phyloP scores from a whole-genome alignment of 1,140 invertebrate species.

The Lepidurus couesii region DNA sequence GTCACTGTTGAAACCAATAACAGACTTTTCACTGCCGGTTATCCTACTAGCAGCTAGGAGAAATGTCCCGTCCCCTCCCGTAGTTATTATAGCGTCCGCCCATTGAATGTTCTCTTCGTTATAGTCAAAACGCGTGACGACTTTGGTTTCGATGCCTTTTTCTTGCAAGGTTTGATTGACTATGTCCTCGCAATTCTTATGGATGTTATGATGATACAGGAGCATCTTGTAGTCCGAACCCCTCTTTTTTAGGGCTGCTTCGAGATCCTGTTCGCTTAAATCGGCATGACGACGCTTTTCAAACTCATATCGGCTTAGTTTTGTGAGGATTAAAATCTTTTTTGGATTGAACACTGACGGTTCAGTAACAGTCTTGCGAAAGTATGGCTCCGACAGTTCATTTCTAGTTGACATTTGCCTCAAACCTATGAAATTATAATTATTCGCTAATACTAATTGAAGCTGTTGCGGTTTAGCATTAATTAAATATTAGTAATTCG shows the following conservation, averaged over 20 bases:
- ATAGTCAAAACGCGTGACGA: slow-evolving; percentile 69
- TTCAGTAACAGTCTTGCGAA: slow-evolving; percentile 25
- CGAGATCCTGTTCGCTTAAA: slow-evolving; percentile 61
- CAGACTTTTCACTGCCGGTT: slow-evolving; percentile 64
- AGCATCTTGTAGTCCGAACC: slow-evolving; percentile 78
- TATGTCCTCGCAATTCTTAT: slow-evolving; percentile 65
- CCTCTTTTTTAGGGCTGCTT: slow-evolving; percentile 59
- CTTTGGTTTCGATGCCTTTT: slow-evolving; percentile 68
- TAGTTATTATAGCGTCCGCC: slow-evolving; percentile 90
- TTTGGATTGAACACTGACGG: slow-evolving; percentile 45
- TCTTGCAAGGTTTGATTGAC: slow-evolving; percentile 60
- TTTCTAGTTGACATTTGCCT: neutral
- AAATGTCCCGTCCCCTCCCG: slow-evolving; percentile 98
- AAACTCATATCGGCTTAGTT: slow-evolving; percentile 82
- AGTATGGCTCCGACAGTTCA: neutral
- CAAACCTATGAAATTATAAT: neutral
- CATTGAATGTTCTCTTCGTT: slow-evolving; percentile 71
- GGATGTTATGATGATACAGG: slow-evolving; percentile 66
- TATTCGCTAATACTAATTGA: neutral
- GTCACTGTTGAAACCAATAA: slow-evolving; percentile 98
- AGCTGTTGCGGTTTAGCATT: neutral
- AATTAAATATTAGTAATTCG: neutral
- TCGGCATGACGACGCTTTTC: slow-evolving; percentile 67
- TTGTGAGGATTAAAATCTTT: slow-evolving; percentile 70
- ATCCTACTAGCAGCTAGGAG: slow-evolving; percentile 86